Percentiles rank a stretch among this genome's conserved stretches.
phyloP scores from a whole-genome alignment of 2,113 vertebrate genomes.

The Crotalus viridis region DNA sequence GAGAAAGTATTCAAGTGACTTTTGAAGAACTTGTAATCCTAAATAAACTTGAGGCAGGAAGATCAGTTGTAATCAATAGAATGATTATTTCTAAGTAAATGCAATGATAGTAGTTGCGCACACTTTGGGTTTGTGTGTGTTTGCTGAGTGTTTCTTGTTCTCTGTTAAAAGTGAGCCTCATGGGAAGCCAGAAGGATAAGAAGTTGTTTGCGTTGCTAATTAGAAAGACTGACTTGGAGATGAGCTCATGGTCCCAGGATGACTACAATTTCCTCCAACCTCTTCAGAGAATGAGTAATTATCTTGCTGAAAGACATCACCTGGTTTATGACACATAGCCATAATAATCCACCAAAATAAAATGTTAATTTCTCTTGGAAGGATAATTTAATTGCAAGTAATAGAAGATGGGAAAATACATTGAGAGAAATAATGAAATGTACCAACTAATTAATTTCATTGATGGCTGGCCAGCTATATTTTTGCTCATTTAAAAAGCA shows the following conservation, averaged over 20 bases:
- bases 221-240: constrained; percentile 29
- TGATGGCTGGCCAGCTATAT: neutral
- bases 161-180: constrained; percentile 26
- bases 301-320: constrained; percentile 30
- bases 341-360: constrained; percentile 33
- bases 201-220: constrained; percentile 46
- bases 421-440: neutral
- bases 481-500: neutral
- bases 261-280: constrained; percentile 29
- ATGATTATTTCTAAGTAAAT: neutral
- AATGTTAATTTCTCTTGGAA: neutral
- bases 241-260: constrained; percentile 37
- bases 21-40: neutral
- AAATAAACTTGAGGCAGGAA: neutral
- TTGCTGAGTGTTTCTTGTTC: constrained; percentile 31
- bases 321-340: constrained; percentile 11
- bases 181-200: constrained; percentile 4
- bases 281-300: constrained; percentile 35
- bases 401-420: constrained; percentile 1
- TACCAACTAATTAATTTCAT: neutral
- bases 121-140: neutral
- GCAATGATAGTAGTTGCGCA: neutral
- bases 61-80: neutral
- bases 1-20: neutral
- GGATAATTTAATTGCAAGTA: constrained; percentile 15